phyloP scores from a whole-genome alignment of 2,113 vertebrate genomes.

The Hydrochoerus hydrochaeris region DNA sequence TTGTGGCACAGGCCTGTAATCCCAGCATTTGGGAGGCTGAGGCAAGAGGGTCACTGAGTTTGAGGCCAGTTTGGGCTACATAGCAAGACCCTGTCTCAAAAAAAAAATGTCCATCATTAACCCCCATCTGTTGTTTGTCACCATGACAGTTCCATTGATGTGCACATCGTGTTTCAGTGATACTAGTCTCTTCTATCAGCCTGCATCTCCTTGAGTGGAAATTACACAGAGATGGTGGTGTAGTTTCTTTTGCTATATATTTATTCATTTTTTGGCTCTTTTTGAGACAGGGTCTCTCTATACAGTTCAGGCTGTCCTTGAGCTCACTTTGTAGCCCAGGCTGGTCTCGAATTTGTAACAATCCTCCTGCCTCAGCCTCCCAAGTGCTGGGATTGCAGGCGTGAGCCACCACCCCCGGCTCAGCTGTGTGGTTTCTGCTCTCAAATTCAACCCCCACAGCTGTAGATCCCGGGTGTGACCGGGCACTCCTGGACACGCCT shows the following conservation, averaged over 20 bases:
- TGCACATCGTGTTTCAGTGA: background rate
- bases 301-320: no score
- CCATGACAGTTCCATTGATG: background rate
- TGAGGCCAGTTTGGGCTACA: background rate
- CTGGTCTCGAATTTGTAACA: no score
- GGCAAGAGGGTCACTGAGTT: background rate
- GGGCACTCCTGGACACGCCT: background rate
- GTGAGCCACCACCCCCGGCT: no score
- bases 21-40: background rate
- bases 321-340: no score
- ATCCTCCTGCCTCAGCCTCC: no score
- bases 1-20: background rate
- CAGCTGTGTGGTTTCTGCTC: background rate
- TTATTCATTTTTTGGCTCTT: no score
- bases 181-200: background rate
- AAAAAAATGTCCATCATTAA: background rate
- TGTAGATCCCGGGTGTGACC: background rate
- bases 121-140: background rate
- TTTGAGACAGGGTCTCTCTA: no score
- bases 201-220: background rate
- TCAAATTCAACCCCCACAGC: background rate
- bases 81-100: background rate
- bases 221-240: background rate
- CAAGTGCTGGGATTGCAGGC: no score
- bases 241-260: no score